Percentiles rank a stretch among this genome's conserved stretches.
Conservation (phyloP, 1,140 invertebrate genomes). For the Zaprionus kolodkinae region DNA sequence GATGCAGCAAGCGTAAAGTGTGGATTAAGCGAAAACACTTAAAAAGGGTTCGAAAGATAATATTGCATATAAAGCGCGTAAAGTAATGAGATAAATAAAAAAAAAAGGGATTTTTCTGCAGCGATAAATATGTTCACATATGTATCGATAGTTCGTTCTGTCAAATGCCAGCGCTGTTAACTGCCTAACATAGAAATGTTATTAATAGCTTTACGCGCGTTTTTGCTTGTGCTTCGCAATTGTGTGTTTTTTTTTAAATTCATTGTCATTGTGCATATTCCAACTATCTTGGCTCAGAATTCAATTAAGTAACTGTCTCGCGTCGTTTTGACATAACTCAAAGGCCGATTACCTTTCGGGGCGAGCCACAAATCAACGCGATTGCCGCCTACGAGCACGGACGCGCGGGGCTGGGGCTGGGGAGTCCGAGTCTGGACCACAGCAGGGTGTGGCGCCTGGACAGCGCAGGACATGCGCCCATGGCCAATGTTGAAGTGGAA, state of each 20-base stretch:
- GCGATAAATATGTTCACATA: background rate
- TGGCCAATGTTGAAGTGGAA: slow-evolving; percentile 37
- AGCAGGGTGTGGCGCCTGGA: slow-evolving; percentile 77
- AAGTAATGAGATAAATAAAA: background rate
- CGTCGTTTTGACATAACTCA: slow-evolving; percentile 69
- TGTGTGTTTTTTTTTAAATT: background rate
- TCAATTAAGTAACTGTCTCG: slow-evolving; percentile 72
- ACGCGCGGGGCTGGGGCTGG: slow-evolving; percentile 1
- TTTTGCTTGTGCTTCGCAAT: background rate
- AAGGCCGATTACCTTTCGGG: slow-evolving; percentile 54
- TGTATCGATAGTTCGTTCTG: background rate
- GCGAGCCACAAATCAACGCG: slow-evolving; percentile 52
- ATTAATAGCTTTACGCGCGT: background rate
- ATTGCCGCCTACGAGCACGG: slow-evolving; percentile 58
- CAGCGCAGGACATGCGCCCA: slow-evolving; percentile 49
- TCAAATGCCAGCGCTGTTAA: background rate
- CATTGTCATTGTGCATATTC: background rate
- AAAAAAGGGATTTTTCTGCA: background rate
- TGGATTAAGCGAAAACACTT: slow-evolving; percentile 8
- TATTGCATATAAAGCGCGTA: background rate
- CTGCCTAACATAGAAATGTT: slow-evolving; percentile 6
- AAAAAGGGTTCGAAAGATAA: background rate
- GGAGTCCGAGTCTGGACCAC: slow-evolving; percentile 32
- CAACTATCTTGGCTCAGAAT: slow-evolving; percentile 38
- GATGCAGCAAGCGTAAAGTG: background rate